Evolutionary conservation across 1,140 invertebrate genomes (phyloP), one percentile per base, ranked within the genome.

Genomic region (Zaprionus vittiger): DNA sequence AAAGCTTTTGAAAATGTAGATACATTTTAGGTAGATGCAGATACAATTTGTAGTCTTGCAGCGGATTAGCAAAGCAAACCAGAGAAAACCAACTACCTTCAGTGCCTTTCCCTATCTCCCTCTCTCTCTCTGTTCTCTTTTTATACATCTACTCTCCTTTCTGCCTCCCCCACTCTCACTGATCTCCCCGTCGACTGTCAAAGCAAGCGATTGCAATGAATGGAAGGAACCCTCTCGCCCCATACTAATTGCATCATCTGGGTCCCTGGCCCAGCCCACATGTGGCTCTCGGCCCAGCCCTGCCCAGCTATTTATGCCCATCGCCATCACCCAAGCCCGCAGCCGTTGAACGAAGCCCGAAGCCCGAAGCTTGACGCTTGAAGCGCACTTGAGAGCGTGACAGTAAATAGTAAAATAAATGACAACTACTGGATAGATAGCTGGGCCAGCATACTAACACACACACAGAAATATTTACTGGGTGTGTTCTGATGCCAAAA

Each of bases 341-440:
- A 47, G 41, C 38, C 6, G 22, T 2, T 11, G 1, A 20, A 20
- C 20, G 20, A 20, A 20, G 47, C 38, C 38, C 38, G 34, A 44
- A 44, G 38, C 41, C 47, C 12, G 20, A 24, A 52, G 47, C 47
- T 52, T 52, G 62, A 73, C 57, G 74, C 66, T 83, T 74, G 79
- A 85, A 81, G 83, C 73, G 74, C 84, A 89, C 81, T 87, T 77
- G 73, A 79, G 83, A 87, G 85, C 84, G 84, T 87, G 84, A 87
- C 84, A 89, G 84, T 87, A 87, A 87, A 87, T 89, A 87, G 84
- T 87, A 84, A 84, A 79, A 85, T 89, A 90, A 87, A 87, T 87
- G 84, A 87, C 84, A 87, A 87, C 81, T 87, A 90, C 84, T 87
- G 87, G 80, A 89, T 89, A 89, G 74, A 83, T 86, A 83, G 81